Conservation (phyloP, 2,113 vertebrate genomes). For the Oenanthe oenanthe region DNA sequence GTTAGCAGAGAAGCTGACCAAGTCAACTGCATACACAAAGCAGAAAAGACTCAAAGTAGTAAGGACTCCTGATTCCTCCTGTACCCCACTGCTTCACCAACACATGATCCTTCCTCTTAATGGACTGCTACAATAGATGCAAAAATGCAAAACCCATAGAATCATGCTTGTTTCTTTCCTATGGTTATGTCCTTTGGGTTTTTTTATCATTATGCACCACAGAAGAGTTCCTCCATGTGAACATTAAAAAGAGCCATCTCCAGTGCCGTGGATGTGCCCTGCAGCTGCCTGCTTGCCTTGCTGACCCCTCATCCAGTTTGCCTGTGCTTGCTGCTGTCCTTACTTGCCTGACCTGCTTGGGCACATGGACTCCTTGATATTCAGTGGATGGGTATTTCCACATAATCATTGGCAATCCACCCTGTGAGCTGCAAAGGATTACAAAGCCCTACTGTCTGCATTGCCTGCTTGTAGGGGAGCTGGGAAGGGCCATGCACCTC, state of each 20-base stretch:
- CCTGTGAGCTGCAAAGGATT: not conserved
- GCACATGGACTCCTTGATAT: not conserved
- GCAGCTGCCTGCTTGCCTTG: not conserved
- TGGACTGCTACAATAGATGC: not conserved
- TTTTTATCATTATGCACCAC: not conserved
- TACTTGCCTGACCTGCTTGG: not conserved
- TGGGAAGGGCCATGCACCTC: not conserved
- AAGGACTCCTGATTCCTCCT: not conserved
- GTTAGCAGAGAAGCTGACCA: not conserved
- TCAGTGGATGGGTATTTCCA: not conserved
- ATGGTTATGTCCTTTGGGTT: not conserved
- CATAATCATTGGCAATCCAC: not conserved
- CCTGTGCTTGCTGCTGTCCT: not conserved
- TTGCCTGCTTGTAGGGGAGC: not conserved
- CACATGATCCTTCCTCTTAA: not conserved
- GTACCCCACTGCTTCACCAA: not conserved
- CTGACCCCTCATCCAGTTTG: not conserved
- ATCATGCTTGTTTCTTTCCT: not conserved
- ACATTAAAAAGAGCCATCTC: not conserved
- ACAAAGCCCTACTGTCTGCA: rapidly evolving
- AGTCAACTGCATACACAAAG: rapidly evolving
- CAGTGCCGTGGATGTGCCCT: rapidly evolving
- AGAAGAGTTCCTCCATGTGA: not conserved
- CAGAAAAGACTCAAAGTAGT: not conserved
- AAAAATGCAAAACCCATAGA: not conserved